These are phyloP conservation scores for Aurelia sp. DNA, from an alignment of 30 jellyfish, hydroid and myxozoan species.

Conservation along the genomic window DNA sequence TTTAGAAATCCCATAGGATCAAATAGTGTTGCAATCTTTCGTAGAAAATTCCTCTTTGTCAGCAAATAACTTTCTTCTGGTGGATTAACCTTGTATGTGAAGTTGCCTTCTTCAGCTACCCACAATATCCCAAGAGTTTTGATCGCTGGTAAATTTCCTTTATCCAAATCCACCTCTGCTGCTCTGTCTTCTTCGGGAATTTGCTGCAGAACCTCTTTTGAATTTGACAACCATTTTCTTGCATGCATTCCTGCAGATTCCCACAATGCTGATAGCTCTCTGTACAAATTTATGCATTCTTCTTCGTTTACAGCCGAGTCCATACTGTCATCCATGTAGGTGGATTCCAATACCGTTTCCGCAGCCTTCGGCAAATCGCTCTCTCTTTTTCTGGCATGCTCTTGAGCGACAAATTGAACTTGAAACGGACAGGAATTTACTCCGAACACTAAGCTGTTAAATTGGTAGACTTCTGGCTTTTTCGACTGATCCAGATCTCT, in stretches of 20 bases:
- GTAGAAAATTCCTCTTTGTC: conserved; percentile 27
- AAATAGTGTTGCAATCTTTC: conserved; percentile 24
- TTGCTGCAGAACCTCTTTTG: background rate
- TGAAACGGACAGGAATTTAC: no score
- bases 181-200: conserved; percentile 53
- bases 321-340: no score
- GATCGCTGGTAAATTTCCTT: conserved; percentile 1
- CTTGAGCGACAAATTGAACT: no score
- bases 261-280: conserved; percentile 39
- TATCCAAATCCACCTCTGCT: conserved; percentile 8
- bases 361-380: no score
- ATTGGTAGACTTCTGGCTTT: no score
- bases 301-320: background rate
- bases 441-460: no score
- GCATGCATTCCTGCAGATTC: conserved; percentile 52
- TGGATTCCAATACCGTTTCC: no score
- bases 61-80: background rate
- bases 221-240: conserved; percentile 38
- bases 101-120: conserved; percentile 5
- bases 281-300: conserved; percentile 4
- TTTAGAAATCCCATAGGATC: conserved; percentile 53
- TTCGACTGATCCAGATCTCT: no score
- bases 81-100: background rate
- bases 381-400: no score
- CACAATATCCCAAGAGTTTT: conserved; percentile 8